These are phyloP conservation scores for Trididemnum clinides DNA, from an alignment of 23 tunicate species.

Conservation along the genomic window DNA sequence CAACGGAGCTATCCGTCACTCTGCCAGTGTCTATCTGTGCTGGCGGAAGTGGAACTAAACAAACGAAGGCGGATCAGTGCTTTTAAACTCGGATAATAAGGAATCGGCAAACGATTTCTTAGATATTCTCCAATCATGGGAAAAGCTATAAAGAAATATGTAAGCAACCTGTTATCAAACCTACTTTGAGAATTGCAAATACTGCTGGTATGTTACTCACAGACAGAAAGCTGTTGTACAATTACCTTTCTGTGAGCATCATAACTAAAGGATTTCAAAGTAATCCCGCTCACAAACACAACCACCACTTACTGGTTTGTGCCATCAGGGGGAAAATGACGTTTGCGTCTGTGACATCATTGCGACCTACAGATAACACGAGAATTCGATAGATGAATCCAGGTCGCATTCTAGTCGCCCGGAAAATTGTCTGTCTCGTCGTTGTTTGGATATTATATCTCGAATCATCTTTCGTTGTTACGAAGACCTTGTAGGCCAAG, in stretches of 20 bases:
- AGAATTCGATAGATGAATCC: constrained; percentile 55
- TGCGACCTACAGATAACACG: constrained; percentile 52
- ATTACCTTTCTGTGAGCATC: too few relatives aligned
- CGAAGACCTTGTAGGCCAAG: neutral
- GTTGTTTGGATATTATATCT: neutral
- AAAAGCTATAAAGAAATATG: too few relatives aligned
- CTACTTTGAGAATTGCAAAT: neutral
- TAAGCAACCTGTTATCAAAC: too few relatives aligned
- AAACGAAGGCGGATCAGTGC: too few relatives aligned
- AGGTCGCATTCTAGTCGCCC: neutral
- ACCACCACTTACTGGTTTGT: constrained; percentile 47
- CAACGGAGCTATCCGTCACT: neutral
- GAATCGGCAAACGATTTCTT: too few relatives aligned
- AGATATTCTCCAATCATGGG: too few relatives aligned
- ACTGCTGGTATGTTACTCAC: too few relatives aligned
- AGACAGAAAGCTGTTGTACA: too few relatives aligned
- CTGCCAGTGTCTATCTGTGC: neutral
- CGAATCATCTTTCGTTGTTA: constrained; percentile 1
- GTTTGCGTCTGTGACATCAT: constrained; percentile 25
- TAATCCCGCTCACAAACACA: too few relatives aligned
- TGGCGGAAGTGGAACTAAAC: constrained; percentile 47
- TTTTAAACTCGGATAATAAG: too few relatives aligned
- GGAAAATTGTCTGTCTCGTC: neutral
- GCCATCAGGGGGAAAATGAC: constrained; percentile 34
- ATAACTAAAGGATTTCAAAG: too few relatives aligned